Evolutionary conservation across 2,113 vertebrate species (phyloP).

Genomic region (Condylura cristata): DNA sequence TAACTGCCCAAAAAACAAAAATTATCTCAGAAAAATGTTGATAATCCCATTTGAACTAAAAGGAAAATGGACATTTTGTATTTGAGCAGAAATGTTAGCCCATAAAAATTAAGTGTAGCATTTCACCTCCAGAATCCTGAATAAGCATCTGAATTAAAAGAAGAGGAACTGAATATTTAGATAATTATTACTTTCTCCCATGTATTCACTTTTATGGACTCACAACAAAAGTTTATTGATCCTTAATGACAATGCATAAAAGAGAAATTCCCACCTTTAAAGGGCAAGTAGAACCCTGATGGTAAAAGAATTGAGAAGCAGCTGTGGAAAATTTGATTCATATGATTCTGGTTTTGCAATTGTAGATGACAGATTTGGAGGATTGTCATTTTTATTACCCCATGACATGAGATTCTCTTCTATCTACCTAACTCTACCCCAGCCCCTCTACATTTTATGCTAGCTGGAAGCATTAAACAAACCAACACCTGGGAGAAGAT

Average conservation of each 20-base stretch:
- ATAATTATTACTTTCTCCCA: not conserved
- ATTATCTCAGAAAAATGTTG: not conserved
- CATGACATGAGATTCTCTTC: not conserved
- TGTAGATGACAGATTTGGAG: not conserved
- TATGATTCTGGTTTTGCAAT: not conserved
- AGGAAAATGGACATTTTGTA: not conserved
- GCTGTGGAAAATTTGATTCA: not conserved
- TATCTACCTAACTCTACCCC: not conserved
- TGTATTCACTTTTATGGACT: not conserved
- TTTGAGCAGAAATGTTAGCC: not conserved
- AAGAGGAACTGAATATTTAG: not conserved
- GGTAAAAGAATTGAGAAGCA: not conserved
- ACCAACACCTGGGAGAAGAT: not conserved
- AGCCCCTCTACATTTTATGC: not conserved
- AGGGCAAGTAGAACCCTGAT: not conserved
- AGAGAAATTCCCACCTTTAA: not conserved
- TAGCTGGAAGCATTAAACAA: not conserved
- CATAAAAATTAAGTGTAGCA: not conserved
- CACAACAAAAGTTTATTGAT: not conserved
- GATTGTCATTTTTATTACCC: not conserved
- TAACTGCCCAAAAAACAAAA: not conserved
- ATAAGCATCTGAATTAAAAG: not conserved
- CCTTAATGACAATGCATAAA: not conserved
- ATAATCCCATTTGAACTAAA: not conserved
- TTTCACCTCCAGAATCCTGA: not conserved